Conservation (phyloP, 1,140 invertebrate species). For the Drosophila nasuta region DNA sequence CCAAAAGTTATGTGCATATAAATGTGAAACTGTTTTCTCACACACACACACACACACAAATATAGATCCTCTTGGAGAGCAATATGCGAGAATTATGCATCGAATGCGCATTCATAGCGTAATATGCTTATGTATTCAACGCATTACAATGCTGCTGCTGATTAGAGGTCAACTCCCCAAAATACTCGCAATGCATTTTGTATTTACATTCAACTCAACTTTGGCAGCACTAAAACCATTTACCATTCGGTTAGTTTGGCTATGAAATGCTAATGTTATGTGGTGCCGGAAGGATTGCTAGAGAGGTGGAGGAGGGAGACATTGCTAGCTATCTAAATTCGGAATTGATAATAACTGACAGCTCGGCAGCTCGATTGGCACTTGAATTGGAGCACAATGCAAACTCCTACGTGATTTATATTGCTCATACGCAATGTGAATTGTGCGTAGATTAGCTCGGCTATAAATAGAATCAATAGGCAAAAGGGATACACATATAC, state of each 20-base stretch:
- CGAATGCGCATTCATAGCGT: conserved; percentile 18
- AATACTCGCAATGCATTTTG: conserved; percentile 14
- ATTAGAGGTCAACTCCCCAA: conserved; percentile 60
- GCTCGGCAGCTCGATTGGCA: conserved; percentile 27
- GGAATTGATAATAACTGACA: conserved; percentile 6
- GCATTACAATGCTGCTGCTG: conserved; percentile 61
- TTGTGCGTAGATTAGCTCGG: conserved; percentile 33
- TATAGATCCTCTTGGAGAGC: conserved; percentile 13
- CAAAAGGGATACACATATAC: conserved; percentile 11
- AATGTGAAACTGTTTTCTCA: conserved; percentile 43
- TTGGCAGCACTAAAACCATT: conserved; percentile 15
- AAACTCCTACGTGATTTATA: conserved; percentile 29
- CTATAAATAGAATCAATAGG: conserved; percentile 24
- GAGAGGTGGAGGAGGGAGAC: no score
- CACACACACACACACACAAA: conserved; percentile 18
- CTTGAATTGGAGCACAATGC: conserved; percentile 18
- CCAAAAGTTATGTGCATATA: conserved; percentile 71
- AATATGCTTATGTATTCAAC: conserved; percentile 76
- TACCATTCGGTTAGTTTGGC: conserved; percentile 27
- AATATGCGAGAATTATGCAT: conserved; percentile 42
- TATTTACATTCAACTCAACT: conserved; percentile 17
- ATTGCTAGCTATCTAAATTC: not conserved
- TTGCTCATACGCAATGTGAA: conserved; percentile 65
- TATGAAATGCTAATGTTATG: conserved; percentile 40
- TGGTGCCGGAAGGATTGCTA: not conserved